phyloP scores from a whole-genome alignment of 2,113 vertebrate species.

The Morone saxatilis region DNA sequence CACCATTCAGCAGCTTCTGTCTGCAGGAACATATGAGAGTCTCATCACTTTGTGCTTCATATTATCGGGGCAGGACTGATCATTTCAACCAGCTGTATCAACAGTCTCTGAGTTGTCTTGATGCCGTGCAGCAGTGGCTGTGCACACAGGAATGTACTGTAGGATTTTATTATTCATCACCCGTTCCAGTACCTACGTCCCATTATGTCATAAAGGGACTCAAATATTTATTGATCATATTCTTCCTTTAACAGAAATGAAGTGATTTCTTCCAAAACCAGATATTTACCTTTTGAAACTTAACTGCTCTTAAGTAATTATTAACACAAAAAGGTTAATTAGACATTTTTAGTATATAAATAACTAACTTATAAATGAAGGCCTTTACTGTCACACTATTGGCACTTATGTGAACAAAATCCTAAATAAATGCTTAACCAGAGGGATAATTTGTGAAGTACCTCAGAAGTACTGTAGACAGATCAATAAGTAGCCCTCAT shows the following conservation, averaged over 20 bases:
- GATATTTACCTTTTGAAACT: not conserved
- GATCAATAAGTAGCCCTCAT: no score
- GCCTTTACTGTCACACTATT: not conserved
- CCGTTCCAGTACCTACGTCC: not conserved
- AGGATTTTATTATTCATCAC: not conserved
- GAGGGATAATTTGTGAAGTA: not conserved
- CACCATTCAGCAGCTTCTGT: not conserved
- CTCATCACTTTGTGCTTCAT: constrained; percentile 1
- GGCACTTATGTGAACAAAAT: not conserved
- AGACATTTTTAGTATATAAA: not conserved
- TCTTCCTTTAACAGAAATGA: not conserved
- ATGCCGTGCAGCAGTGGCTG: not conserved
- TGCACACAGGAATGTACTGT: constrained; percentile 1
- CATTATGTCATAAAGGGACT: not conserved
- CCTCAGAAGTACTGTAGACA: not conserved
- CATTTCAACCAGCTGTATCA: constrained; percentile 5
- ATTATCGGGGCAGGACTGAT: not conserved
- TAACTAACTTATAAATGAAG: not conserved
- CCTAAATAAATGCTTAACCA: not conserved
- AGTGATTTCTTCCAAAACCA: not conserved
- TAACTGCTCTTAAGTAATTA: not conserved
- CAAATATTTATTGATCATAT: not conserved
- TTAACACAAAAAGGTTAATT: not conserved
- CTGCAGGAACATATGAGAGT: not conserved
- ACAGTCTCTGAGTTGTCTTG: constrained; percentile 14